Conservation (phyloP, 2,888 invertebrate species). For the Gymnocheta viridis region DNA sequence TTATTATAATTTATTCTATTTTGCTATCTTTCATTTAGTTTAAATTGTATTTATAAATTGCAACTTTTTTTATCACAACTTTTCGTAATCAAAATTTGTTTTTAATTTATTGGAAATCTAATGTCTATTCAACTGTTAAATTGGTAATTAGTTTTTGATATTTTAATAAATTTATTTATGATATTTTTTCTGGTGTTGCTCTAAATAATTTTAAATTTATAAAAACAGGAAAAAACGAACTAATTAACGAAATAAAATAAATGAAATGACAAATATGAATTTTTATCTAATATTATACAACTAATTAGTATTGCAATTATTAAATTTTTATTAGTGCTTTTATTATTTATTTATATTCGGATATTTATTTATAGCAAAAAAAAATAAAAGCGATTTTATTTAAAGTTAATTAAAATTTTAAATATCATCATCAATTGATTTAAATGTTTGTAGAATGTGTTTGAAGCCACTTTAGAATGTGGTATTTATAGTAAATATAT, state of each 20-base stretch:
- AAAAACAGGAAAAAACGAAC: not conserved
- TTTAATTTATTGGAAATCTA: conserved; percentile 62
- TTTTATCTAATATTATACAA: conserved; percentile 59
- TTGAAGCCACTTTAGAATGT: too few relatives aligned
- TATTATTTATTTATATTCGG: conserved; percentile 5
- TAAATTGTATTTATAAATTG: conserved; percentile 9
- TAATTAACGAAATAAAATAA: conserved; percentile 23
- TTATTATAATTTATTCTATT: conserved; percentile 4
- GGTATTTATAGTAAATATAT: too few relatives aligned
- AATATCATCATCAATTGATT: conserved; percentile 29
- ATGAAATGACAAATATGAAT: conserved; percentile 59
- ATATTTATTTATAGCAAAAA: not conserved
- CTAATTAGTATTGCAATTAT: conserved; percentile 66
- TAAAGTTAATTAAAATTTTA: conserved; percentile 42
- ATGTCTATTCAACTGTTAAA: conserved; percentile 67
- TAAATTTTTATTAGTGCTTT: conserved; percentile 49
- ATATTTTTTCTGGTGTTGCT: conserved; percentile 7
- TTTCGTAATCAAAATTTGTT: conserved; percentile 61
- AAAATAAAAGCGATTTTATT: not conserved
- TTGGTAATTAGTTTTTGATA: conserved; percentile 64
- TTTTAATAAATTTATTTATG: conserved; percentile 61
- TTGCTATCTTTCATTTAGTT: conserved; percentile 10
- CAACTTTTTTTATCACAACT: not conserved
- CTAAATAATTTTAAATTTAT: conserved; percentile 19
- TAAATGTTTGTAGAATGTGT: conserved; percentile 3